Evolutionary conservation across 1,140 invertebrate species (phyloP).

Genomic region (Drosophila equinoxialis): DNA sequence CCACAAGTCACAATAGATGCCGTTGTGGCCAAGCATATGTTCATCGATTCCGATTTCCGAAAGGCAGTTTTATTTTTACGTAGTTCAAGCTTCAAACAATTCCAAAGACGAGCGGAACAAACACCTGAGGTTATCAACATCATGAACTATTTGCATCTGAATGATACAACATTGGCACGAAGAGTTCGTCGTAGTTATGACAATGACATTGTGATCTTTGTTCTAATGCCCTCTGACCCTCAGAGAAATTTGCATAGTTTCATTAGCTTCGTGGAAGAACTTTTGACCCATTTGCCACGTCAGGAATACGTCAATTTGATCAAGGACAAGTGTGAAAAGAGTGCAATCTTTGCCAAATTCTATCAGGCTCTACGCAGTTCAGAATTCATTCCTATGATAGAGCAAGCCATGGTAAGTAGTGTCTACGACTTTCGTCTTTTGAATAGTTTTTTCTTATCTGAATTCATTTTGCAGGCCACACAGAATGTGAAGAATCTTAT

Average conservation of each 20-base stretch:
- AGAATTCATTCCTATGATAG: slow-evolving; percentile 53
- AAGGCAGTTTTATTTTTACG: slow-evolving; percentile 64
- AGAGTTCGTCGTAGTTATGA: neutral
- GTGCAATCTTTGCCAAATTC: slow-evolving; percentile 64
- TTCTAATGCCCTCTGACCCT: slow-evolving; percentile 25
- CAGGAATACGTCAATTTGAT: slow-evolving; percentile 62
- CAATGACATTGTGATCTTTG: slow-evolving; percentile 34
- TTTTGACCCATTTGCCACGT: slow-evolving; percentile 62
- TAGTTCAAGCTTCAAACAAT: slow-evolving; percentile 58
- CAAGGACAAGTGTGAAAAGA: slow-evolving; percentile 53
- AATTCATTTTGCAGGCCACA: slow-evolving; percentile 50
- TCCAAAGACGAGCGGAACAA: slow-evolving; percentile 46
- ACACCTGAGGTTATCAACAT: slow-evolving; percentile 69
- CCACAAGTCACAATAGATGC: slow-evolving; percentile 57
- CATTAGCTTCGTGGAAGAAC: slow-evolving; percentile 58
- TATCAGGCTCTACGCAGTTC: slow-evolving; percentile 64
- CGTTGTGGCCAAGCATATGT: slow-evolving; percentile 67
- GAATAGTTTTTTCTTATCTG: neutral
- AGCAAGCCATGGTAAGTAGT: slow-evolving; percentile 63
- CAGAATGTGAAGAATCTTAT: slow-evolving; percentile 51
- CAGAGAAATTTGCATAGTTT: slow-evolving; percentile 33
- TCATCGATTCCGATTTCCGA: slow-evolving; percentile 67
- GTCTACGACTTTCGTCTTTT: neutral
- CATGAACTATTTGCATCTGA: slow-evolving; percentile 70
- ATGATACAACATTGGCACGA: slow-evolving; percentile 31